Evolutionary conservation across 2,113 vertebrate genomes (phyloP).

Genomic region (Pluvialis apricaria): DNA sequence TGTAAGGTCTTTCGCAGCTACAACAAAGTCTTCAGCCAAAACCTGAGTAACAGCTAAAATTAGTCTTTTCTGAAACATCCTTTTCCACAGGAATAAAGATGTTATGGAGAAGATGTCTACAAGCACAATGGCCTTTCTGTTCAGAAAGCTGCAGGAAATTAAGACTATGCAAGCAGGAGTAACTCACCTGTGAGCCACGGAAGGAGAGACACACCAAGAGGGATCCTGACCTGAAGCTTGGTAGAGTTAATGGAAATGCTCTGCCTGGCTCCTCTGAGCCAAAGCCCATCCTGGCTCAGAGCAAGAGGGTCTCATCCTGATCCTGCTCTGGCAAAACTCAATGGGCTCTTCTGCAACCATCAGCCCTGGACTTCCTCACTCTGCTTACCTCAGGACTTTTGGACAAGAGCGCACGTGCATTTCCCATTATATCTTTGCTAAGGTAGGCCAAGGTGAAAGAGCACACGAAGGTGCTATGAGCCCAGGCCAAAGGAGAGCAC

Average conservation of each 20-base stretch:
- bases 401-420: rapidly evolving
- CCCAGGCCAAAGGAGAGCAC: neutral
- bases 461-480: neutral
- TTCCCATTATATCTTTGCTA: neutral
- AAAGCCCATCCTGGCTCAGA: neutral
- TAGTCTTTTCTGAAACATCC: neutral
- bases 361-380: neutral
- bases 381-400: neutral
- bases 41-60: neutral
- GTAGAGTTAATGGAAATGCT: neutral
- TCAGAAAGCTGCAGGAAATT: neutral
- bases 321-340: neutral
- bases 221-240: neutral
- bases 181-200: neutral
- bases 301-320: neutral
- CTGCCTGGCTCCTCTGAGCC: neutral
- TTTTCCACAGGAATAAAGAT: neutral
- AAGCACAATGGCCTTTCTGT: neutral
- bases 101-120: neutral
- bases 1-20: neutral
- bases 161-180: neutral
- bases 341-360: neutral
- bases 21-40: neutral
- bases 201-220: neutral
- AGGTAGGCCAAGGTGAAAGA: neutral